A percentile compares a stretch with the other conserved stretches of the same genome.
These are phyloP conservation scores for Onychostoma macrolepis DNA, from an alignment of 2,113 vertebrate species.

Conservation along the genomic window DNA sequence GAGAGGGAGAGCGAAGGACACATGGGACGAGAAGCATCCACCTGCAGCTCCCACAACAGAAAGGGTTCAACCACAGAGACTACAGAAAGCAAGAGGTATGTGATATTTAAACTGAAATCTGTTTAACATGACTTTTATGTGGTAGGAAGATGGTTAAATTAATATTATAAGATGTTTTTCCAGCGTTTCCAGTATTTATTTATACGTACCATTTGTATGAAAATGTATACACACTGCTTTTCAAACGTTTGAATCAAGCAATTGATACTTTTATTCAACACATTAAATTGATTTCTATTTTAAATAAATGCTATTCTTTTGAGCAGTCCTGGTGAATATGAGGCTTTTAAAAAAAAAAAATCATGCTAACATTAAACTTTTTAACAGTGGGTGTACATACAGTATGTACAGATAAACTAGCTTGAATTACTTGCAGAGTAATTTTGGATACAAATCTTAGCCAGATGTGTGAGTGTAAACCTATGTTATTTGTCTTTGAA, in stretches of 20 bases:
- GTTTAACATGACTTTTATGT: background rate
- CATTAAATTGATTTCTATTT: background rate
- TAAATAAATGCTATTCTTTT: background rate
- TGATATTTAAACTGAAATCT: background rate
- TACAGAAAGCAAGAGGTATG: slow-evolving; percentile 77
- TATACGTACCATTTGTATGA: no score
- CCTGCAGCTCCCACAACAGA: slow-evolving; percentile 76
- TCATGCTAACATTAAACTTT: background rate
- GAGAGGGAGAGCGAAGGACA: slow-evolving; percentile 76
- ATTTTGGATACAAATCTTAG: background rate
- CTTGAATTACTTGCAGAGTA: background rate
- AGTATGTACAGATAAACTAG: background rate
- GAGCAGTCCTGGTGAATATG: no score
- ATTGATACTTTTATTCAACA: no score
- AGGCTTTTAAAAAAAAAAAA: no score
- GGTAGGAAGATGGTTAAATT: background rate
- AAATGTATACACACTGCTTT: no score
- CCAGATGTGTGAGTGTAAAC: background rate
- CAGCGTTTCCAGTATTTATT: no score
- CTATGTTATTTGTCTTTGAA: background rate
- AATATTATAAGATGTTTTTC: background rate
- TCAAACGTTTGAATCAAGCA: no score
- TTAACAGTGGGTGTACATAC: background rate
- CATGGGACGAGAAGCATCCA: slow-evolving; percentile 63
- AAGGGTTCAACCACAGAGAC: slow-evolving; percentile 85